Evolutionary conservation across 2,113 vertebrate species (phyloP).

Genomic region (Nicator chloris): DNA sequence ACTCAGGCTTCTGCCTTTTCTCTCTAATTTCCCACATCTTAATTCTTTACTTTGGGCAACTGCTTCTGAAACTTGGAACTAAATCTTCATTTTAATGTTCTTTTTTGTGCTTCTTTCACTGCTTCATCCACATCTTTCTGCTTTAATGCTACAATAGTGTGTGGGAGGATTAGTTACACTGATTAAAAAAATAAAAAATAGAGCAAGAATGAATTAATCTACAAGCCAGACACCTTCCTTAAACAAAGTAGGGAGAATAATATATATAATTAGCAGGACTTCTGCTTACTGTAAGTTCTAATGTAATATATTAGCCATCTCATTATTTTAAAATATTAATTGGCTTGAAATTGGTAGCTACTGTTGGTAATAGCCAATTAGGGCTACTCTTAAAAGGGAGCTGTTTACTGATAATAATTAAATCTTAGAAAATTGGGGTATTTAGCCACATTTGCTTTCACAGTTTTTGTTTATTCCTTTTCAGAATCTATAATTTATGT

Average conservation of each 20-base stretch:
- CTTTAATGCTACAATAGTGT: background rate
- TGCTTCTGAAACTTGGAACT: background rate
- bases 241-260: constrained; percentile 29
- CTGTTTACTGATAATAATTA: constrained; percentile 7
- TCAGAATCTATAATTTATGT: background rate
- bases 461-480: background rate
- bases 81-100: background rate
- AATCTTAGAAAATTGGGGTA: background rate
- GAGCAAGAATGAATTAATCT: constrained; percentile 19
- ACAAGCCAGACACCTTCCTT: constrained; percentile 43
- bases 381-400: background rate
- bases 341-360: constrained; percentile 37
- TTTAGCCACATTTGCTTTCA: background rate
- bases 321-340: constrained; percentile 48
- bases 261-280: constrained; percentile 36
- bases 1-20: constrained; percentile 14
- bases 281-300: constrained; percentile 8
- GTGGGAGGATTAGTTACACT: constrained; percentile 15
- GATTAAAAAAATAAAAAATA: background rate
- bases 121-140: background rate
- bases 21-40: background rate
- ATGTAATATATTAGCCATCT: constrained; percentile 6
- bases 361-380: constrained; percentile 24
- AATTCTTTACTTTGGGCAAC: background rate
- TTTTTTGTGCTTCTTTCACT: background rate